phyloP scores from a whole-genome alignment of 1,140 invertebrate species.

The Neodiprion fabricii region DNA sequence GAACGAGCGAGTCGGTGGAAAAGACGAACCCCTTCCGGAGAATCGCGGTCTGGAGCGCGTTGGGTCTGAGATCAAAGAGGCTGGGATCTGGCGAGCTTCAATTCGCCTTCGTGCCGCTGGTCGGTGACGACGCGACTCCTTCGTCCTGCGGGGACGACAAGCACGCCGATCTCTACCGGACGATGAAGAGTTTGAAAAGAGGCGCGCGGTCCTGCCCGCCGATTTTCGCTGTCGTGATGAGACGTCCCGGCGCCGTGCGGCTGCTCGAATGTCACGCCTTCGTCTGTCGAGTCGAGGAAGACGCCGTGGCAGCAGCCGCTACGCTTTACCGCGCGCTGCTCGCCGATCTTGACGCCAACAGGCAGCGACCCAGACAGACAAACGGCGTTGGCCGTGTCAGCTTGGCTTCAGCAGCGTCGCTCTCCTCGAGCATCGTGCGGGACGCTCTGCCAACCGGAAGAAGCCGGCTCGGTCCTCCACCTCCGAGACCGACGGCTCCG shows the following conservation, averaged over 20 bases:
- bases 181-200: constrained; percentile 52
- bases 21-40: constrained; percentile 76
- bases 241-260: constrained; percentile 77
- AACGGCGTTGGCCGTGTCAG: constrained; percentile 77
- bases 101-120: constrained; percentile 84
- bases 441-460: constrained; percentile 66
- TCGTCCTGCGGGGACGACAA: constrained; percentile 46
- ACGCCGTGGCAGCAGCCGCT: constrained; percentile 88
- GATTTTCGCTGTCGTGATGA: constrained; percentile 90
- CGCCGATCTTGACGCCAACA: constrained; percentile 73
- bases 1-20: constrained; percentile 46
- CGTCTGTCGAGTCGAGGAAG: constrained; percentile 84
- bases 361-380: constrained; percentile 66
- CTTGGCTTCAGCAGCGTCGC: constrained; percentile 59
- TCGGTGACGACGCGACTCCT: constrained; percentile 69
- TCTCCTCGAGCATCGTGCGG: constrained; percentile 51
- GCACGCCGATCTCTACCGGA: constrained; percentile 56
- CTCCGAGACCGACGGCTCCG: constrained; percentile 21
- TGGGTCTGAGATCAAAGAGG: constrained; percentile 44
- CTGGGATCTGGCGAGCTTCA: constrained; percentile 47
- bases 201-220: constrained; percentile 72
- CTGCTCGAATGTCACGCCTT: constrained; percentile 90
- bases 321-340: constrained; percentile 87
- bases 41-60: constrained; percentile 86
- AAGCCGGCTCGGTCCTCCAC: constrained; percentile 50